Evolutionary conservation across 2,888 invertebrate genomes (phyloP).

Genomic region (Petrolisthes cinctipes): DNA sequence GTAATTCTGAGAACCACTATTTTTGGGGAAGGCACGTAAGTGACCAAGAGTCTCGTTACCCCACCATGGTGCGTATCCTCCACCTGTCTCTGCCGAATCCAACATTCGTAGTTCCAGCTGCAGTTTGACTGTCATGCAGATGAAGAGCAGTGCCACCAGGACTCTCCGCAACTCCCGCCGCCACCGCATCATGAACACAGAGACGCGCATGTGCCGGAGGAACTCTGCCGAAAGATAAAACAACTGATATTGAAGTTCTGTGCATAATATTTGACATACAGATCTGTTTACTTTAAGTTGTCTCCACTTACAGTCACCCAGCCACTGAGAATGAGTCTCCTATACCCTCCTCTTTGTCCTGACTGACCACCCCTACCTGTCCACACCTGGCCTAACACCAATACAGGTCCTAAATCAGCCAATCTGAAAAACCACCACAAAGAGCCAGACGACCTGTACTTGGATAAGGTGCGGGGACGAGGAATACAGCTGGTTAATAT

Average conservation of each 20-base stretch:
- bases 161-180: slow-evolving; percentile 32
- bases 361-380: background rate
- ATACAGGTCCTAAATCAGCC: too few species aligned
- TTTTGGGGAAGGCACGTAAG: slow-evolving; percentile 23
- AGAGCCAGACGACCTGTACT: too few species aligned
- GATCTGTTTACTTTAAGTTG: background rate
- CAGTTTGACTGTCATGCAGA: slow-evolving; percentile 57
- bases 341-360: background rate
- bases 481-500: too few species aligned
- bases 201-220: background rate
- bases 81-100: background rate
- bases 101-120: slow-evolving; percentile 49
- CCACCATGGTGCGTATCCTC: slow-evolving; percentile 46
- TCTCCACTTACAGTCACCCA: background rate
- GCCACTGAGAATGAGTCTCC: too few species aligned
- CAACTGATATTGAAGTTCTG: background rate
- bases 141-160: slow-evolving; percentile 35
- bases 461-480: too few species aligned
- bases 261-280: background rate
- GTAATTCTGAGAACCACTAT: background rate
- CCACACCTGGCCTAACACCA: background rate
- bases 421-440: too few species aligned
- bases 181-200: slow-evolving; percentile 32
- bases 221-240: background rate
- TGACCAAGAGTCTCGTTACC: slow-evolving; percentile 40